Percentiles rank a stretch among this genome's conserved stretches.
Evolutionary conservation across 2,888 invertebrate genomes (phyloP).

Genomic region (Muschampia plurimacula): DNA sequence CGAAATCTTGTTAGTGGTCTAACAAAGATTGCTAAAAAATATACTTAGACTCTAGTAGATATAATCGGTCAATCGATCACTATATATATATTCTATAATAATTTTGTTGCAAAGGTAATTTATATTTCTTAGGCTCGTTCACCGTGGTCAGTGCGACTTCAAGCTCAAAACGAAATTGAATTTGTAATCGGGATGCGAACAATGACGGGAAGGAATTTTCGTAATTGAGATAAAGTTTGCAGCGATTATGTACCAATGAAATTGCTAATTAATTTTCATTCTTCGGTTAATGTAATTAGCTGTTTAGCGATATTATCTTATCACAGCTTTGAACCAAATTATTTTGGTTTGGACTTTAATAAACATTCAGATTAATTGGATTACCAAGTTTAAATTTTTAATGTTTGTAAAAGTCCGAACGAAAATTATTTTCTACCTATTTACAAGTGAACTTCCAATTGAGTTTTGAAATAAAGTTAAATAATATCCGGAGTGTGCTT

Average conservation of each 20-base stretch:
- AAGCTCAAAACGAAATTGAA: conserved; percentile 19
- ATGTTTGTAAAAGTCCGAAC: too few species aligned
- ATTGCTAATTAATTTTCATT: conserved; percentile 30
- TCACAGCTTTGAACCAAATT: background rate
- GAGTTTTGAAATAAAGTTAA: too few species aligned
- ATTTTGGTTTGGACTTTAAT: background rate
- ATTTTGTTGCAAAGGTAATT: background rate
- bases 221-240: conserved; percentile 27
- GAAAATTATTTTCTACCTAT: too few species aligned
- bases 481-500: too few species aligned
- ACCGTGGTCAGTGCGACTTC: background rate
- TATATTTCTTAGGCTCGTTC: background rate
- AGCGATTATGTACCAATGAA: conserved; percentile 11
- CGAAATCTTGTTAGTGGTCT: too few species aligned
- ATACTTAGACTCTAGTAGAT: too few species aligned
- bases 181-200: conserved; percentile 27
- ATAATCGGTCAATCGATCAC: too few species aligned
- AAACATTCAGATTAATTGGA: background rate
- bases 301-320: conserved; percentile 8
- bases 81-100: background rate
- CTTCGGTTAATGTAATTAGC: conserved; percentile 14
- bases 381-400: too few species aligned
- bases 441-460: too few species aligned
- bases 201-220: conserved; percentile 21
- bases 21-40: too few species aligned